Conservation (phyloP, 2,888 invertebrate species). For the Polyommatus iphigenia region DNA sequence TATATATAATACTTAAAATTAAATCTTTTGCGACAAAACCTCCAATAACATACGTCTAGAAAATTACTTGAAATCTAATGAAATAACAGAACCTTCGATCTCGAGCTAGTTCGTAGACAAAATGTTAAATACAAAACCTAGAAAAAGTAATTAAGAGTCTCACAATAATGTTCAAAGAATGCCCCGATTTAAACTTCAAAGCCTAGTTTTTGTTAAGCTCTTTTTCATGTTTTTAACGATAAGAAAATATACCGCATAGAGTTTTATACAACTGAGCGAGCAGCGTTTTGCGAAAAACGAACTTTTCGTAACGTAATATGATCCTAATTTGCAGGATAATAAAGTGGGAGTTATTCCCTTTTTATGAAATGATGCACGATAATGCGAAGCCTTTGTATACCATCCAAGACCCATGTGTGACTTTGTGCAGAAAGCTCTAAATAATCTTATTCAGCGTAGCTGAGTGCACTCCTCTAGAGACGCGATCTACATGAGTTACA, state of each 20-base stretch:
- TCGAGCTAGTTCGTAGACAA: not conserved
- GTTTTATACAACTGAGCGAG: slow-evolving; percentile 9
- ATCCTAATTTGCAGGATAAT: slow-evolving; percentile 27
- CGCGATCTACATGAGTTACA: slow-evolving; percentile 35
- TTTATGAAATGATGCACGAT: slow-evolving; percentile 29
- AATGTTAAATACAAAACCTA: not conserved
- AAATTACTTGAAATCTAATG: not conserved
- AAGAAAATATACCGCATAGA: slow-evolving; percentile 15
- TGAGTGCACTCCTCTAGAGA: slow-evolving; percentile 43
- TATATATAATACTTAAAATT: too few species aligned
- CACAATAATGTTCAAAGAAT: slow-evolving; percentile 16
- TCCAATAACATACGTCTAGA: not conserved
- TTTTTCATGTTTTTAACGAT: slow-evolving; percentile 27
- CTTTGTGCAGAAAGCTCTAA: slow-evolving; percentile 47
- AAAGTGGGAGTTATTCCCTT: slow-evolving; percentile 29
- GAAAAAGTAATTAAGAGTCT: slow-evolving; percentile 24
- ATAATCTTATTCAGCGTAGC: slow-evolving; percentile 53
- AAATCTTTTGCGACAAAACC: too few species aligned
- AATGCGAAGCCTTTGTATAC: slow-evolving; percentile 35
- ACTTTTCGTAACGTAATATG: slow-evolving; percentile 16
- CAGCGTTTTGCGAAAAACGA: slow-evolving; percentile 4
- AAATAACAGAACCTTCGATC: not conserved
- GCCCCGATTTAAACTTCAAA: slow-evolving; percentile 23
- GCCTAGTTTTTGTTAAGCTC: slow-evolving; percentile 26
- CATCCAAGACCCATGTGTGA: slow-evolving; percentile 37